These are phyloP conservation scores for Andrena dorsata DNA, from an alignment of 2,888 invertebrate genomes.

Conservation along the genomic window DNA sequence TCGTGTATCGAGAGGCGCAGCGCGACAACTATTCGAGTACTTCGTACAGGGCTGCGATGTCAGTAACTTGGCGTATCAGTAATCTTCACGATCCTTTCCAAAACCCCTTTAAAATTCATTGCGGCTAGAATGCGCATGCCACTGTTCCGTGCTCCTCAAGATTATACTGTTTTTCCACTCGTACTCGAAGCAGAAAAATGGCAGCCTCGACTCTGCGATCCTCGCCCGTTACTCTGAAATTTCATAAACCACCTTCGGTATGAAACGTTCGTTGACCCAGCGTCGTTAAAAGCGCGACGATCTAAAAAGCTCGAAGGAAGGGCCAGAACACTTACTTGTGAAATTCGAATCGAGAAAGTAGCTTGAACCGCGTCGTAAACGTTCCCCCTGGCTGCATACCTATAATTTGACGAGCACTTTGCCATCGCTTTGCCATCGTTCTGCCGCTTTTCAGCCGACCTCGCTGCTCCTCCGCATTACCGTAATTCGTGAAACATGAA, in stretches of 20 bases:
- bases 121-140: no score
- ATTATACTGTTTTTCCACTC: no score
- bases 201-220: no score
- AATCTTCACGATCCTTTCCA: no score
- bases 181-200: no score
- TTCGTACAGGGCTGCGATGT: conserved; percentile 8
- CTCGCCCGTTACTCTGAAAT: background rate
- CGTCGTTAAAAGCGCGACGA: conserved; percentile 37
- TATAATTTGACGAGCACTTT: conserved; percentile 72
- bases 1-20: conserved; percentile 53
- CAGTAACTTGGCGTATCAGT: background rate
- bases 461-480: conserved; percentile 26
- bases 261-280: conserved; percentile 13
- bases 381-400: conserved; percentile 60
- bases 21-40: conserved; percentile 44
- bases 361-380: conserved; percentile 64
- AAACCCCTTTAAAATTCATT: no score
- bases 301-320: conserved; percentile 18
- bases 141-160: no score
- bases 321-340: conserved; percentile 19
- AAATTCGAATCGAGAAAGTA: conserved; percentile 54
- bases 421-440: conserved; percentile 54
- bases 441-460: conserved; percentile 35
- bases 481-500: conserved; percentile 55
- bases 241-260: conserved; percentile 6